Evolutionary conservation across 64 coral and sea anemone genomes (phyloP), one percentile per base, ranked within the genome.

Genomic region (Montipora capricornis): DNA sequence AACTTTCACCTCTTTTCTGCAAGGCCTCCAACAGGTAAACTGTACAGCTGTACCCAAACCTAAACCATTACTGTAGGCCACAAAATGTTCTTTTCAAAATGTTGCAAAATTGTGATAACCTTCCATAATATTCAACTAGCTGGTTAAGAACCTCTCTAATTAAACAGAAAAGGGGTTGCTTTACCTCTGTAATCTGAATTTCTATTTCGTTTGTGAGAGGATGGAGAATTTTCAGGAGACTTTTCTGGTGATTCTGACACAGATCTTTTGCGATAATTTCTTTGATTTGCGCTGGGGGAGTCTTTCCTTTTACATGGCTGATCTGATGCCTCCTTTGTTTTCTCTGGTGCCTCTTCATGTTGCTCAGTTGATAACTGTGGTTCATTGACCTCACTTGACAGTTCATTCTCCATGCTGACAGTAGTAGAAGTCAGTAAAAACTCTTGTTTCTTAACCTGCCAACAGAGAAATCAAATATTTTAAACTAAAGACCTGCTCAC

Each of bases 141-240:
- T 37, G 37, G 37, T 55, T 5, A 2, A 16, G 14, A 4, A 64
- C 61, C 14, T 64, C 61, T 64, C 61, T 16, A 64, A 64, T 64
- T 16, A 64, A 64, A 64, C 61, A 64, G 13, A 4, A 55, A 55
- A 10, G 52, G 6, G 10, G 5, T 55, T 55, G 3, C 11, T 7
- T 84, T 86, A 86, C 82, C 82, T 71, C 66, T 71, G 19, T 68
- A 13, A 85, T 85, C 82, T 85, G 64, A 85, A 85, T 71, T 47
- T 85, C 82, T 85, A 50, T 15, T 71, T 70, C 47, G 61, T 49
- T 47, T 86, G 6, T 4, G 82, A 11, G 82, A 86, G 9, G 66
- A 49, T 48, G 82, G 82, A 20, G 64, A 86, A 17, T 51, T 47
- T 22, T 73, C 82, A 13, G 62, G 62, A 20, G 80, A 84, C 59